Evolutionary conservation across 2,113 vertebrate genomes (phyloP).

Genomic region (Ameiurus melas): DNA sequence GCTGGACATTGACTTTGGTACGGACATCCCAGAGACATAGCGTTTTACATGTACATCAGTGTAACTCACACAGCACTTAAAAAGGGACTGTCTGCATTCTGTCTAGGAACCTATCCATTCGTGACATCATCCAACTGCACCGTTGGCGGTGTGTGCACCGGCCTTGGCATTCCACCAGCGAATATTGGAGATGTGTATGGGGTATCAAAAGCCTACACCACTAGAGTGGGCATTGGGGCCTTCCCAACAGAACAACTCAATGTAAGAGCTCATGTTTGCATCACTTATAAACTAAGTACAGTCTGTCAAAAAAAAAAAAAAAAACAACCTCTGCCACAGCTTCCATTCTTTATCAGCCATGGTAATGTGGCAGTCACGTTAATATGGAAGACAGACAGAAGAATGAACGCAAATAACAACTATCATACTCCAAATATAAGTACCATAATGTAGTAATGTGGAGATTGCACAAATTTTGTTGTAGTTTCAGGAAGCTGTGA

Average conservation of each 20-base stretch:
- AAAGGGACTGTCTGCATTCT: conserved; percentile 22
- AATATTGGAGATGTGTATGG: conserved; percentile 93
- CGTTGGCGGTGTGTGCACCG: conserved; percentile 90
- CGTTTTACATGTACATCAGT: background rate
- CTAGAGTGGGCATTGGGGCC: conserved; percentile 93
- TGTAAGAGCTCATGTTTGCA: conserved; percentile 70
- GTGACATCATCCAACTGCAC: conserved; percentile 99
- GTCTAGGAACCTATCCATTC: conserved; percentile 92
- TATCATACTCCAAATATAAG: background rate
- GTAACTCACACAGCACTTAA: background rate
- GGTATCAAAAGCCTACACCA: conserved; percentile 94
- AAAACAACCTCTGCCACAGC: background rate
- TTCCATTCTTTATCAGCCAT: background rate
- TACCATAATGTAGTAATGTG: background rate
- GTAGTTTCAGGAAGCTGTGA: background rate
- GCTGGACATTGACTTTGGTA: conserved; percentile 98
- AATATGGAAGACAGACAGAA: background rate
- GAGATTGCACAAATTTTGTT: background rate
- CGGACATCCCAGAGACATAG: background rate
- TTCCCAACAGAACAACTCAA: conserved; percentile 97
- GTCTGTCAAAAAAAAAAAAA: background rate
- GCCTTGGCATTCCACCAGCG: conserved; percentile 89
- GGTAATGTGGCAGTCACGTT: background rate
- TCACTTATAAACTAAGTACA: background rate
- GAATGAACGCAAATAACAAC: background rate